Evolutionary conservation across 1,140 invertebrate species (phyloP).

Genomic region (Conus betulinus): DNA sequence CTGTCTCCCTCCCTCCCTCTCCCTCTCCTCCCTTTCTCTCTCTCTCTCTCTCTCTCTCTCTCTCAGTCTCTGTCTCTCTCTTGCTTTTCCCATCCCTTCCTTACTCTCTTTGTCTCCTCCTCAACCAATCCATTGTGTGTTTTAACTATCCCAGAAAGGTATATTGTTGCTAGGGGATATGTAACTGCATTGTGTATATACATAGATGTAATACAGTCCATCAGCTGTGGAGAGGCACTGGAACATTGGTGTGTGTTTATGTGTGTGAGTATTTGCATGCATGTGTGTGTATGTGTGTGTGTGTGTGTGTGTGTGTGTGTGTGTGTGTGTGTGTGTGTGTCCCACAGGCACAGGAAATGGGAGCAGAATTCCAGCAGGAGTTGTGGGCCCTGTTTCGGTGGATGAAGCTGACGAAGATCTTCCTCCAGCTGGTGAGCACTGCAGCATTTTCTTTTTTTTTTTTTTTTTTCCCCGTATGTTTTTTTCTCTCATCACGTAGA

Average conservation of each 20-base stretch:
- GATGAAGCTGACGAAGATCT: constrained; percentile 54
- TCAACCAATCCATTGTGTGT: too few species aligned
- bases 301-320: too few species aligned
- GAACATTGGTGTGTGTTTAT: neutral
- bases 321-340: too few species aligned
- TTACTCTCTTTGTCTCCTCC: too few species aligned
- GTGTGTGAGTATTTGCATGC: neutral
- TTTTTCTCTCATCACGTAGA: neutral
- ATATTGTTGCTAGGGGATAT: too few species aligned
- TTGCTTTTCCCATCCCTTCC: too few species aligned
- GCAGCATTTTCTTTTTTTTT: neutral
- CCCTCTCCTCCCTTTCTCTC: neutral
- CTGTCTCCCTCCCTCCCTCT: too few species aligned
- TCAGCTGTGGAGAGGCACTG: too few species aligned
- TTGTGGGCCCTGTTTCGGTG: constrained; percentile 41
- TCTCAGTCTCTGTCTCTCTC: neutral
- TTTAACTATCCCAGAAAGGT: too few species aligned
- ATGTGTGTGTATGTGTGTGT: too few species aligned
- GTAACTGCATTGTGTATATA: too few species aligned
- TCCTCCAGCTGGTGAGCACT: constrained; percentile 33
- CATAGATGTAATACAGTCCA: too few species aligned
- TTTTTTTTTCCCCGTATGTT: neutral
- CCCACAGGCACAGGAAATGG: neutral
- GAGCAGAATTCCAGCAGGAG: constrained; percentile 23
- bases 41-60: neutral